Evolutionary conservation across 1,140 invertebrate genomes (phyloP), one percentile per base, ranked within the genome.

Genomic region (Drosophila tani): DNA sequence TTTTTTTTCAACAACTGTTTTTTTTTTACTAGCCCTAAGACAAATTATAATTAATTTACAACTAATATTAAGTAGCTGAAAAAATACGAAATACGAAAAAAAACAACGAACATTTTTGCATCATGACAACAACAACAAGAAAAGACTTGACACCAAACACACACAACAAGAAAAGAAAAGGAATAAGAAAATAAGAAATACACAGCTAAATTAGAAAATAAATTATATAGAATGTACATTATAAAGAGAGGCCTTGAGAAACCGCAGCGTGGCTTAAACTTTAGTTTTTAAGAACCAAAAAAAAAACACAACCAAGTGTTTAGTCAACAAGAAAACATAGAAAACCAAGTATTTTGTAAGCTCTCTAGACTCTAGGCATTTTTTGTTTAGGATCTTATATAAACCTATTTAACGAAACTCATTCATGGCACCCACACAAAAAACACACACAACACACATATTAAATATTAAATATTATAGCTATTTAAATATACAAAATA

Each of bases 211-310:
- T n/a, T n/a, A n/a, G n/a, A n/a, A n/a, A n/a, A n/a, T n/a, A n/a
- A n/a, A n/a, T n/a, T n/a, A n/a, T n/a, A n/a, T n/a, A n/a, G n/a
- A n/a, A n/a, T n/a, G n/a, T n/a, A n/a, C n/a, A n/a, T n/a, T n/a
- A n/a, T n/a, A n/a, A n/a, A n/a, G n/a, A n/a, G n/a, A n/a, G n/a
- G n/a, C n/a, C n/a, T n/a, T n/a, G n/a, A n/a, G n/a, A n/a, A n/a
- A n/a, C n/a, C n/a, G n/a, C n/a, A n/a, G n/a, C 66, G 84, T 87
- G 84, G 84, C 84, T 87, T 87, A 87, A 78, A 81, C 56, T 32
- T 77, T 55, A 38, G 47, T 19, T 46, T 53, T 45, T 64, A 70
- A 71, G 40, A 17, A 63, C 43, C 19, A 19, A 15, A 9, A 0
- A 3, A n/a, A 38, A 55, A 38, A 38, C 51, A 55, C 51, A 38